These are phyloP conservation scores for Pseudopleuronectes americanus DNA, from an alignment of 2,797 vertebrate genomes.

Conservation along the genomic window DNA sequence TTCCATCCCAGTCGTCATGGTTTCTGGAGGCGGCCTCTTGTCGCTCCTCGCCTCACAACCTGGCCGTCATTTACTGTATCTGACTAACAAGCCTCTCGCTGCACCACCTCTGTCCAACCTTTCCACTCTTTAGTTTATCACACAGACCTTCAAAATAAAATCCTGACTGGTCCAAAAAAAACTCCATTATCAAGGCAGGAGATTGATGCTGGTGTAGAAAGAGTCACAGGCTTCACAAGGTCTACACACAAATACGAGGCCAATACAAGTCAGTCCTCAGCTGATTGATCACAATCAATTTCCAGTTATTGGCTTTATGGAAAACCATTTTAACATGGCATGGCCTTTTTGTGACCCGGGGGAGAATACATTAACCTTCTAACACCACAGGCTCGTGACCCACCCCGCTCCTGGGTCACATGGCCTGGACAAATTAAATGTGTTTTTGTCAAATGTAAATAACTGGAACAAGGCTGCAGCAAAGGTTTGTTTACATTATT, in stretches of 20 bases:
- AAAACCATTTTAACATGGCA: constrained; percentile 35
- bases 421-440: constrained; percentile 6
- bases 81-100: too few species aligned
- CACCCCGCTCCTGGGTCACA: not conserved
- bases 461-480: not conserved
- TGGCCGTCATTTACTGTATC: too few species aligned
- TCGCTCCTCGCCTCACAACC: too few species aligned
- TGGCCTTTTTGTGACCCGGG: constrained; percentile 21
- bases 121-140: constrained; percentile 37
- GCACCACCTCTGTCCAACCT: too few species aligned
- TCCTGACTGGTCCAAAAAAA: constrained; percentile 25
- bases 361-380: constrained; percentile 34
- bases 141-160: constrained; percentile 16
- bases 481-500: not conserved
- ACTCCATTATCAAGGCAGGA: constrained; percentile 24
- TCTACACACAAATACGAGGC: not conserved
- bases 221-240: constrained; percentile 4
- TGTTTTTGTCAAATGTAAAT: constrained; percentile 14
- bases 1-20: too few species aligned
- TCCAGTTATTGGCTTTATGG: constrained; percentile 58
- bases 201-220: constrained; percentile 6
- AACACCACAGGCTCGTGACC: not conserved
- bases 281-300: constrained; percentile 56
- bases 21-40: too few species aligned
- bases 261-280: constrained; percentile 28